Percentiles rank a stretch among this genome's conserved stretches.
These are phyloP conservation scores for Neuroscelio doddi DNA, from an alignment of 2,888 invertebrate species.

Conservation along the genomic window DNA sequence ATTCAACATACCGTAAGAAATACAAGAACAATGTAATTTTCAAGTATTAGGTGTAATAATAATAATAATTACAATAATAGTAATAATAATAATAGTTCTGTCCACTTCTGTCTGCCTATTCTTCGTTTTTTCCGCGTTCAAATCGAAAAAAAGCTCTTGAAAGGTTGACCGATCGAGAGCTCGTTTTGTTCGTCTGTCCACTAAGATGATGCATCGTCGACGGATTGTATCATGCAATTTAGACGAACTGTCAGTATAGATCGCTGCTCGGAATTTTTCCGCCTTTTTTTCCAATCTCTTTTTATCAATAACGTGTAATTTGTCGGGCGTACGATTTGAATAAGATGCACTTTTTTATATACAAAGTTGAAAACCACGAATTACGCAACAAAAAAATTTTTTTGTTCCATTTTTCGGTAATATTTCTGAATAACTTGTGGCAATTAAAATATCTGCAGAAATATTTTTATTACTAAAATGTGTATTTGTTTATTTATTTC, in stretches of 20 bases:
- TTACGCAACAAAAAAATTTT: too few species aligned
- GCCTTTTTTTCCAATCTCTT: constrained; percentile 31
- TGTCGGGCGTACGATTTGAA: constrained; percentile 25
- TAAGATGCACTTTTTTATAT: constrained; percentile 14
- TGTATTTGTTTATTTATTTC: too few species aligned
- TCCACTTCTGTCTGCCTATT: background rate
- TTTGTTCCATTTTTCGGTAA: too few species aligned
- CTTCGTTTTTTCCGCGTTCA: background rate
- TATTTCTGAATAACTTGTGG: too few species aligned
- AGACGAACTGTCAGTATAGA: constrained; percentile 28
- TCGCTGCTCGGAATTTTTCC: constrained; percentile 20
- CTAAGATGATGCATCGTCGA: constrained; percentile 55
- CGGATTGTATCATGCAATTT: constrained; percentile 29
- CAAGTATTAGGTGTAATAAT: too few species aligned
- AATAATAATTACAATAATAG: too few species aligned
- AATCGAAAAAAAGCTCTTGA: constrained; percentile 25
- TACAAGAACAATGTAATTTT: too few species aligned
- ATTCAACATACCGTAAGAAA: too few species aligned
- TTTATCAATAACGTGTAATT: constrained; percentile 40
- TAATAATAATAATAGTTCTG: constrained; percentile 4
- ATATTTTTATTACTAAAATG: too few species aligned
- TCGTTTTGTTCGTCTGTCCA: constrained; percentile 55
- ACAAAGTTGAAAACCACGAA: too few species aligned
- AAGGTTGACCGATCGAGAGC: constrained; percentile 48
- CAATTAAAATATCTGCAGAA: too few species aligned